phyloP scores from a whole-genome alignment of 2,888 invertebrate species.

The Platerodrilus igneus region DNA sequence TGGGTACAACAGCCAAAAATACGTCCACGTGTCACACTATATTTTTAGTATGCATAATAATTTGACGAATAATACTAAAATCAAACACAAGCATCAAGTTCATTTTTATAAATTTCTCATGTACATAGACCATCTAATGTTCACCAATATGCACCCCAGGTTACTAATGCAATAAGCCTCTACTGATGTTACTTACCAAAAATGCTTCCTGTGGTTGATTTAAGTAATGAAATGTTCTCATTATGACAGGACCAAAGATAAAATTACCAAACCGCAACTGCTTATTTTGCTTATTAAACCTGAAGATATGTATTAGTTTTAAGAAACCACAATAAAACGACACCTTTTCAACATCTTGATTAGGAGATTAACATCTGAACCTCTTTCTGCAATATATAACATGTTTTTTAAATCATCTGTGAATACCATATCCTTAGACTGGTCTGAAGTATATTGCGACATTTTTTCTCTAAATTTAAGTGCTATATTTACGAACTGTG shows the following conservation, averaged over 20 bases:
- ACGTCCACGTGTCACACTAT: no score
- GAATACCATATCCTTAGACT: constrained; percentile 64
- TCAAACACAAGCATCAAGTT: no score
- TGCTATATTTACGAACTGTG: constrained; percentile 58
- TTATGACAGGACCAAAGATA: constrained; percentile 76
- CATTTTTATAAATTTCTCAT: no score
- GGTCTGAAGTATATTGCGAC: constrained; percentile 56
- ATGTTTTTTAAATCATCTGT: constrained; percentile 83
- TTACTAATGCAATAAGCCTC: neutral
- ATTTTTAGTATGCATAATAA: no score
- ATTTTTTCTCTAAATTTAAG: constrained; percentile 69
- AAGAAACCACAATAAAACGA: neutral
- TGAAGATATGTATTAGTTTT: constrained; percentile 39
- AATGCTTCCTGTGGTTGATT: constrained; percentile 66
- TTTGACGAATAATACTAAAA: no score
- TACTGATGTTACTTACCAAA: constrained; percentile 43
- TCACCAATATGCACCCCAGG: neutral
- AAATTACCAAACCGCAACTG: constrained; percentile 74
- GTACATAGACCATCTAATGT: neutral
- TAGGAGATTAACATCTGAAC: constrained; percentile 59
- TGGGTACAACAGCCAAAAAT: no score
- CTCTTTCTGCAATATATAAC: constrained; percentile 63
- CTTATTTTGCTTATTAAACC: constrained; percentile 66
- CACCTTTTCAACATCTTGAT: constrained; percentile 67
- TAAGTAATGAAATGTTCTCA: constrained; percentile 70